Base-by-base conservation (phyloP, 1,140 invertebrate genomes). In the Scaptomyza graminum region DNA sequence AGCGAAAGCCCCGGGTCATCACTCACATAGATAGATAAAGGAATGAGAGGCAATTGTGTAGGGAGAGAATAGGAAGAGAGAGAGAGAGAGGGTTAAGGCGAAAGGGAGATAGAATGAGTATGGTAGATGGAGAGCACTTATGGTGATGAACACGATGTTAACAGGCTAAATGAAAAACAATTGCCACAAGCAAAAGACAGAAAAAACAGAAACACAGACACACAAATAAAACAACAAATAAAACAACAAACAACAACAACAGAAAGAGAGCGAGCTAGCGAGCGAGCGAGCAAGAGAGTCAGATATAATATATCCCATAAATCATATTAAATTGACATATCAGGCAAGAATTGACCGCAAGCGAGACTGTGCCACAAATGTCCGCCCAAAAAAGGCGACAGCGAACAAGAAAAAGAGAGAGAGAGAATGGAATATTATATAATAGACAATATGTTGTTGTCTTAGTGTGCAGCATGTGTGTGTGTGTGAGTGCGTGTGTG, bases 261-360 rank as follows among this genome's bases (percentile, higher is more conserved):
- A 22, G 18, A 55, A 11, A 22, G n/a, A 68, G 55, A 39, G 4
- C 1, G 22, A 31, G 6, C 5, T n/a, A n/a, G 41, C 15, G 11
- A 11, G 16, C 6, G 51, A 56, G 55, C 39, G 22, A 28, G 44
- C 71, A 56, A 64, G 56, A 76, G 65, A 67, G 16, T 44, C 65
- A 74, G 87, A 79, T 79, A 88, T 79, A 87, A 88, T 88, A 88
- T 88, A 83, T 88, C 83, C 76, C 83, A 88, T 88, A 88, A 88
- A 88, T 88, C 83, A 88, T 88, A 88, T 88, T 88, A 88, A 88
- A 88, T 88, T 88, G 83, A 88, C 83, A 88, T 88, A 88, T 88
- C 79, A 83, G 79, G 69, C 83, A 51, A 83, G 83, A 88, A 79
- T 88, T 83, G 83, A 88, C 83, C 83, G 79, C 79, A 88, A 74